Percentiles rank a stretch among this genome's conserved stretches.
Conservation (phyloP, 1,140 invertebrate species). For the Papilio polyxenes region DNA sequence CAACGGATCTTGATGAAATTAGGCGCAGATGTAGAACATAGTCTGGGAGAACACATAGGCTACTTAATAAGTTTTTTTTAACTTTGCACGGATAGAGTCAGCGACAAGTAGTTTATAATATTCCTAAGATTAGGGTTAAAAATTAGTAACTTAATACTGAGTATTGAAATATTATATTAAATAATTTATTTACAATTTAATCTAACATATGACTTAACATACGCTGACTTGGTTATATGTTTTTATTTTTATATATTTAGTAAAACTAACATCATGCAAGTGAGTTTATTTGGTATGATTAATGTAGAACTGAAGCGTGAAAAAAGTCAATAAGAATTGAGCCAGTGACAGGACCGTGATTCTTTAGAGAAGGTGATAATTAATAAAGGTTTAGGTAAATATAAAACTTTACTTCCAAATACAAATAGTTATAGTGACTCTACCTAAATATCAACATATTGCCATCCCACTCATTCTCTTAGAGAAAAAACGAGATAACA, state of each 20-base stretch:
- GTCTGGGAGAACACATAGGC: no score
- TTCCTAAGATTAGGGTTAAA: no score
- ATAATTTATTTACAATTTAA: no score
- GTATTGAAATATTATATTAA: no score
- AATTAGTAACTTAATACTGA: no score
- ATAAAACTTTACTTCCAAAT: conserved; percentile 10
- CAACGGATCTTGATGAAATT: no score
- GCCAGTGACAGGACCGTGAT: background rate
- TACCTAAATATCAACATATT: background rate
- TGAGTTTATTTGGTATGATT: background rate
- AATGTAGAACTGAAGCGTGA: background rate
- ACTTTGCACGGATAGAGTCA: no score
- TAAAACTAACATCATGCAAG: background rate
- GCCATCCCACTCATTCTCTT: background rate
- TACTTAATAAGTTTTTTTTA: no score
- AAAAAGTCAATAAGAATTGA: background rate
- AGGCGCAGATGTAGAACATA: no score
- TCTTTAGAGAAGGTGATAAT: background rate
- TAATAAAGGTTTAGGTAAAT: background rate
- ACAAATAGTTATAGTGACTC: background rate
- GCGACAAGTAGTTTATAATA: no score
- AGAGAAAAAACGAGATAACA: background rate
- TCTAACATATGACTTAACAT: background rate
- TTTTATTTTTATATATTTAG: background rate
- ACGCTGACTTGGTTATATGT: background rate